These are phyloP conservation scores for Galeopterus variegatus DNA, from an alignment of 2,113 vertebrate genomes.

Conservation along the genomic window DNA sequence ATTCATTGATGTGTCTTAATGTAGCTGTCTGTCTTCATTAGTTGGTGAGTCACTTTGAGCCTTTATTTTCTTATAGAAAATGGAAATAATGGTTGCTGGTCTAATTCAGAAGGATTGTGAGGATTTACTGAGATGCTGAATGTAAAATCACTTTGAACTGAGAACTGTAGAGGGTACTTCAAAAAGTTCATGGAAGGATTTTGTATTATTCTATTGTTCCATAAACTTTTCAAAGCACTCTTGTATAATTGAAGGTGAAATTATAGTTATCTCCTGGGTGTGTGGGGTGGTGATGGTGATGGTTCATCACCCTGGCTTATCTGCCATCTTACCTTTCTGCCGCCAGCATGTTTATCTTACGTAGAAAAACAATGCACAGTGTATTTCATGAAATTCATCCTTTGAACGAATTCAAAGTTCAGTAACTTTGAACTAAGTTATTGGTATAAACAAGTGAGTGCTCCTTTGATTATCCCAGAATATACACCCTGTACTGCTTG, in stretches of 20 bases:
- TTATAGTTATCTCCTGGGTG: not conserved
- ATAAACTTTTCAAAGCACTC: no score
- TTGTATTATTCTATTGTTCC: no score
- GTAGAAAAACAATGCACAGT: not conserved
- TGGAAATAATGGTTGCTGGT: not conserved
- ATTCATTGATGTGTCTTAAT: not conserved
- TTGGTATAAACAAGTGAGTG: not conserved
- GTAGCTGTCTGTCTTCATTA: not conserved
- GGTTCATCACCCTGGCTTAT: not conserved
- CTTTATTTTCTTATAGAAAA: constrained; percentile 52
- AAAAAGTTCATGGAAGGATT: no score
- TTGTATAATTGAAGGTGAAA: not conserved
- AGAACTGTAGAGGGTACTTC: not conserved
- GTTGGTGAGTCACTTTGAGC: not conserved
- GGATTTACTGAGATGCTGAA: not conserved
- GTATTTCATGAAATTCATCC: not conserved
- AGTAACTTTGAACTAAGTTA: not conserved
- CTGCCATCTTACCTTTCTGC: not conserved
- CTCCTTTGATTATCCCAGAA: constrained; percentile 15
- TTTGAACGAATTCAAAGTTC: not conserved
- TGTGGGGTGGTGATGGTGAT: not conserved
- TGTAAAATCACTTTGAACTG: not conserved
- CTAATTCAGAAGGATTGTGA: not conserved
- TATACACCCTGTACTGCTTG: not conserved
- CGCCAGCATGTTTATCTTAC: not conserved